A percentile compares a stretch with the other conserved stretches of the same genome.
These are phyloP conservation scores for Timema cristinae DNA, from an alignment of 2,888 invertebrate genomes.

Conservation along the genomic window DNA sequence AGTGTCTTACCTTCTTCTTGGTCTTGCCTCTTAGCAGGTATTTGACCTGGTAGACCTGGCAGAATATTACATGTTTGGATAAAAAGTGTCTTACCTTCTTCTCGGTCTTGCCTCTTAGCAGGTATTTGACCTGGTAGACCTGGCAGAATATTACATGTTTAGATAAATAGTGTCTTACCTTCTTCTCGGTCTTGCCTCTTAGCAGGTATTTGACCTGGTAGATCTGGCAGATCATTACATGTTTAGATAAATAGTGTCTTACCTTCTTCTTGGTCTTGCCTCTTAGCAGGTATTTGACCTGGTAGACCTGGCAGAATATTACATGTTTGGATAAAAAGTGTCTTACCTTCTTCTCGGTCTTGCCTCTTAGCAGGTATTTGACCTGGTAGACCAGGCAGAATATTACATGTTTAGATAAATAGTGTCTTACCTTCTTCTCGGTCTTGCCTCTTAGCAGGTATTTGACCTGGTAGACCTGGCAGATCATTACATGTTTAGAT, in stretches of 20 bases:
- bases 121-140: constrained; percentile 38
- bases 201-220: constrained; percentile 12
- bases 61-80: no score
- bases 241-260: constrained; percentile 23
- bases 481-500: constrained; percentile 34
- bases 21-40: constrained; percentile 56
- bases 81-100: no score
- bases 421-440: constrained; percentile 52
- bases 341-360: constrained; percentile 42
- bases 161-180: constrained; percentile 56
- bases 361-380: neutral
- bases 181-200: neutral
- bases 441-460: constrained; percentile 56
- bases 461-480: constrained; percentile 59
- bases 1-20: constrained; percentile 53
- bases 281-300: constrained; percentile 57
- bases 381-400: neutral
- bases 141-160: constrained; percentile 58
- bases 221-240: neutral
- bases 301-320: constrained; percentile 57
- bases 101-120: neutral
- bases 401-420: no score
- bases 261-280: constrained; percentile 60
- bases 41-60: no score
- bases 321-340: constrained; percentile 59